These are phyloP conservation scores for Aeoliscus strigatus DNA, from an alignment of 2,797 vertebrate genomes.

Conservation along the genomic window DNA sequence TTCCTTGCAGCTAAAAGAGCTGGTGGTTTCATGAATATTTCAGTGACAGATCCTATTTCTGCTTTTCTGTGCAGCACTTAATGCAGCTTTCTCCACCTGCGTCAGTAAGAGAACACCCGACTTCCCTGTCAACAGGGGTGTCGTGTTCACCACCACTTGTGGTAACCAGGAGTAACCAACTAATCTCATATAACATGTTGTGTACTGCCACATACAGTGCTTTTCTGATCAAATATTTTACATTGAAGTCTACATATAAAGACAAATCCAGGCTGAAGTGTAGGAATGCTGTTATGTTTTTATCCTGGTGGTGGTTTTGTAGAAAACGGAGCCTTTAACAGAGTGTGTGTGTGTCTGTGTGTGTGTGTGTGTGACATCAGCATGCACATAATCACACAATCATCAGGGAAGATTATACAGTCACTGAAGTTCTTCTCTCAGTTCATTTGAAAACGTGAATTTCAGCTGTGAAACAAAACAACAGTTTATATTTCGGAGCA, in stretches of 20 bases:
- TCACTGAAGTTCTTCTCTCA: conserved; percentile 27
- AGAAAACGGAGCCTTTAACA: conserved; percentile 11
- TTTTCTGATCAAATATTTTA: conserved; percentile 10
- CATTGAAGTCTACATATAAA: conserved; percentile 8
- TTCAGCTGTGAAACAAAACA: no score
- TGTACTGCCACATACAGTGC: conserved; percentile 11
- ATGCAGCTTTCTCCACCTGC: conserved; percentile 39
- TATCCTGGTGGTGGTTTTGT: not conserved
- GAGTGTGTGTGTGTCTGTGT: no score
- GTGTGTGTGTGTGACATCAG: no score
- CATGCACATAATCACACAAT: conserved; percentile 47
- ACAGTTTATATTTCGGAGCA: conserved; percentile 17
- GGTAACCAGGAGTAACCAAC: conserved; percentile 27
- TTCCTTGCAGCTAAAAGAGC: conserved; percentile 35
- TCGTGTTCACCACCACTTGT: conserved; percentile 35
- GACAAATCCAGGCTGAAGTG: conserved; percentile 2
- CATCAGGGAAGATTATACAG: conserved; percentile 22
- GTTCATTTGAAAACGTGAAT: no score
- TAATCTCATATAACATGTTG: conserved; percentile 31
- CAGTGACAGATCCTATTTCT: conserved; percentile 57
- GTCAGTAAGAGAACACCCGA: conserved; percentile 48
- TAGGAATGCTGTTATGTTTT: conserved; percentile 12
- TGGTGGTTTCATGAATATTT: conserved; percentile 68
- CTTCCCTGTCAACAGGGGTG: conserved; percentile 21
- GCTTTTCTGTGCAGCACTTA: conserved; percentile 23